Conservation (phyloP, 2,888 invertebrate species). For the Cephus spinipes region DNA sequence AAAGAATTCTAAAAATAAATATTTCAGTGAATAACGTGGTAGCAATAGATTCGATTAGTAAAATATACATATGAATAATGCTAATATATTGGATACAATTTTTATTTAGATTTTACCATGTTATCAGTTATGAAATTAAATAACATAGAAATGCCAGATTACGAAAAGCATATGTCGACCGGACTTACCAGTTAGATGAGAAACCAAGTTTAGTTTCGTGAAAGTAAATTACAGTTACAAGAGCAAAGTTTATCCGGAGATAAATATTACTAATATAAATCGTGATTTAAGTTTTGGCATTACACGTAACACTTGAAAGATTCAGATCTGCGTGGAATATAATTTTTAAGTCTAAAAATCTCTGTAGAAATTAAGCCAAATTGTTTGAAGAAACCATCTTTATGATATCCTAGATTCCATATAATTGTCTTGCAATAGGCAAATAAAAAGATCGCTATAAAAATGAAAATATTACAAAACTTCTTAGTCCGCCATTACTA, state of each 20-base stretch:
- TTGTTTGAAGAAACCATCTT: background rate
- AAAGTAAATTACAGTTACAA: background rate
- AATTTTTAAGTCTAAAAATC: background rate
- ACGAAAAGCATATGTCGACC: background rate
- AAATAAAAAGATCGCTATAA: background rate
- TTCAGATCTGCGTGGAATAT: background rate
- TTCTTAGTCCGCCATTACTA: background rate
- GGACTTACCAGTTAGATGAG: background rate
- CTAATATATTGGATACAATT: background rate
- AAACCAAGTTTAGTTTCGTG: background rate
- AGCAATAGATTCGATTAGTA: background rate
- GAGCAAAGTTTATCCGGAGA: background rate
- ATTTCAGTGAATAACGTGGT: background rate
- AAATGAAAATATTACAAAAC: background rate
- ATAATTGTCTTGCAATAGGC: background rate
- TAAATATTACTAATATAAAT: background rate
- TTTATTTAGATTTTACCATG: no score
- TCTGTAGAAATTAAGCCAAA: background rate
- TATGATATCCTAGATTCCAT: no score
- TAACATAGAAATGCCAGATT: background rate
- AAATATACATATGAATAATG: background rate
- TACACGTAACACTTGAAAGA: background rate
- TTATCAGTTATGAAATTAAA: background rate
- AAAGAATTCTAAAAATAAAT: background rate
- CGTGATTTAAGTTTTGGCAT: background rate